These are phyloP conservation scores for Mimas tiliae DNA, from an alignment of 2,888 invertebrate species.

Conservation along the genomic window DNA sequence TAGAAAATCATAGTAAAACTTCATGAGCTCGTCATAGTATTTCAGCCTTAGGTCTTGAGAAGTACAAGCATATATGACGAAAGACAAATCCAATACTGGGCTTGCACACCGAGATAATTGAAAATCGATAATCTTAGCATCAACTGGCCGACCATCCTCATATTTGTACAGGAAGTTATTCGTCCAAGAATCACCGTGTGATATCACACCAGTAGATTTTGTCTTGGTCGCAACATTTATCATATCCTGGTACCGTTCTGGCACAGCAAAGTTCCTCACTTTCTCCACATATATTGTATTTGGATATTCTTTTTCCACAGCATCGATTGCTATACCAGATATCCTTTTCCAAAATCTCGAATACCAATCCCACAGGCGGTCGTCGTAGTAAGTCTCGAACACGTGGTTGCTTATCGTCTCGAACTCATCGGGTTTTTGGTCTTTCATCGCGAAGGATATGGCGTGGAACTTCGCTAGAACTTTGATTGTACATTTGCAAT, in stretches of 20 bases:
- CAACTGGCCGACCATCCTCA: conserved; percentile 50
- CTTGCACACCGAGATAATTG: conserved; percentile 86
- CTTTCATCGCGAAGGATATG: conserved; percentile 84
- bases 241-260: conserved; percentile 80
- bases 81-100: conserved; percentile 84
- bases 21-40: conserved; percentile 85
- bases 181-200: conserved; percentile 90
- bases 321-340: conserved; percentile 84
- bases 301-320: conserved; percentile 87
- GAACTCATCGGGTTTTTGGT: conserved; percentile 81
- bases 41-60: conserved; percentile 81
- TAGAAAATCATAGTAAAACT: conserved; percentile 86
- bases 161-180: conserved; percentile 88
- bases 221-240: conserved; percentile 66
- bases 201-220: conserved; percentile 82
- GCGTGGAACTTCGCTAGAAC: conserved; percentile 85
- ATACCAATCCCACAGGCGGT: conserved; percentile 84
- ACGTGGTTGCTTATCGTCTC: conserved; percentile 63
- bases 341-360: conserved; percentile 78
- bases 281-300: conserved; percentile 83
- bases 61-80: conserved; percentile 85
- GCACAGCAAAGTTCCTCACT: conserved; percentile 80
- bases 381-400: conserved; percentile 85
- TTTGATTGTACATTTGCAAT: conserved; percentile 78
- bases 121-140: conserved; percentile 88